Percentiles rank a stretch among this genome's conserved stretches.
These are phyloP conservation scores for Apamea sordens DNA, from an alignment of 2,888 invertebrate genomes.

Conservation along the genomic window DNA sequence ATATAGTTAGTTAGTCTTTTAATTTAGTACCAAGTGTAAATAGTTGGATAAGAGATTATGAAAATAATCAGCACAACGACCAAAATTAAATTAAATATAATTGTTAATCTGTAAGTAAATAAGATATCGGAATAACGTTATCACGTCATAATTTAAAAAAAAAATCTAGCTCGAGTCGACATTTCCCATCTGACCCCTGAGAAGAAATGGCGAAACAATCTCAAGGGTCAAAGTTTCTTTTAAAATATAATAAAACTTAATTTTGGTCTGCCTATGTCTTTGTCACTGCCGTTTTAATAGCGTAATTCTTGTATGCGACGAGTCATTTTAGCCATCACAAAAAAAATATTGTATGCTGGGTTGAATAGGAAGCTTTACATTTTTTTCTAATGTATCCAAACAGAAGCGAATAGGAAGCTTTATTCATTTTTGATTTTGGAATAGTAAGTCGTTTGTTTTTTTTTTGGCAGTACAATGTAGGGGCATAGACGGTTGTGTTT, in stretches of 20 bases:
- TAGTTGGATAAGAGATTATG: no score
- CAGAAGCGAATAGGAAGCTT: not conserved
- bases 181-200: not conserved
- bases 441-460: not conserved
- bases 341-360: not conserved
- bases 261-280: no score
- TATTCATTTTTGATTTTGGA: not conserved
- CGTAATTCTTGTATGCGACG: not conserved
- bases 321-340: not conserved
- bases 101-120: not conserved
- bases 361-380: not conserved
- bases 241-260: not conserved
- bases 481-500: not conserved
- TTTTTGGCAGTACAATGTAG: not conserved
- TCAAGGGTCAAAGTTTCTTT: not conserved
- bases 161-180: not conserved
- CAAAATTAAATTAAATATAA: not conserved
- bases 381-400: not conserved
- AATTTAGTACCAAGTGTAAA: no score
- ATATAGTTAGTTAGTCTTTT: no score
- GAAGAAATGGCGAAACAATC: not conserved
- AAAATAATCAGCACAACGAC: no score
- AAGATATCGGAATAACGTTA: no score
- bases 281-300: no score
- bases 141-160: no score